Percentiles rank a stretch among this genome's conserved stretches.
These are phyloP conservation scores for Ostrea edulis DNA, from an alignment of 1,140 invertebrate species.

Conservation along the genomic window DNA sequence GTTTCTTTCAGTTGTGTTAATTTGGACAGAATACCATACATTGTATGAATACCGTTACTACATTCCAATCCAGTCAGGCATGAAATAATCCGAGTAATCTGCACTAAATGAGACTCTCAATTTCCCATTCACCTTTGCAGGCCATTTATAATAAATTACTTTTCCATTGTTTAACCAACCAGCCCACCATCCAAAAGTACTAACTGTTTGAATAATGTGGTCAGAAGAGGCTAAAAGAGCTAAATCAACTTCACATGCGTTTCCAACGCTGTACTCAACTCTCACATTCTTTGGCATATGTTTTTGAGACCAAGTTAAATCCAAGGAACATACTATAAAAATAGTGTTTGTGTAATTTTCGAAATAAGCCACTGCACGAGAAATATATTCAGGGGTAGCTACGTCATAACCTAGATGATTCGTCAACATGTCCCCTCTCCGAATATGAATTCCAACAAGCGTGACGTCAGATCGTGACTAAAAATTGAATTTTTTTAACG, in stretches of 20 bases:
- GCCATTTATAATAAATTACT: slow-evolving; percentile 67
- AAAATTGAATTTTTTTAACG: slow-evolving; percentile 30
- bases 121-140: slow-evolving; percentile 44
- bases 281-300: slow-evolving; percentile 38
- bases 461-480: slow-evolving; percentile 33
- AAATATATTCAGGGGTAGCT: slow-evolving; percentile 58
- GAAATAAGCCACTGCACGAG: slow-evolving; percentile 57
- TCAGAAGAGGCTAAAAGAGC: slow-evolving; percentile 63
- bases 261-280: slow-evolving; percentile 13
- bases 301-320: slow-evolving; percentile 44
- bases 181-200: slow-evolving; percentile 72
- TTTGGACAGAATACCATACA: no score
- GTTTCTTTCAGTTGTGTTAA: no score
- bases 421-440: slow-evolving; percentile 57
- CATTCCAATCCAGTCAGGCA: slow-evolving; percentile 59
- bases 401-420: slow-evolving; percentile 55
- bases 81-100: slow-evolving; percentile 54
- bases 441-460: slow-evolving; percentile 59
- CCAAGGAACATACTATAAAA: slow-evolving; percentile 58
- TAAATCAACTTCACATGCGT: slow-evolving; percentile 62
- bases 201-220: slow-evolving; percentile 68
- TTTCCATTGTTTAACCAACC: slow-evolving; percentile 67
- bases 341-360: slow-evolving; percentile 41
- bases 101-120: slow-evolving; percentile 43
- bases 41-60: neutral